phyloP scores from a whole-genome alignment of 2,113 vertebrate genomes.

The Laterallus jamaicensis region DNA sequence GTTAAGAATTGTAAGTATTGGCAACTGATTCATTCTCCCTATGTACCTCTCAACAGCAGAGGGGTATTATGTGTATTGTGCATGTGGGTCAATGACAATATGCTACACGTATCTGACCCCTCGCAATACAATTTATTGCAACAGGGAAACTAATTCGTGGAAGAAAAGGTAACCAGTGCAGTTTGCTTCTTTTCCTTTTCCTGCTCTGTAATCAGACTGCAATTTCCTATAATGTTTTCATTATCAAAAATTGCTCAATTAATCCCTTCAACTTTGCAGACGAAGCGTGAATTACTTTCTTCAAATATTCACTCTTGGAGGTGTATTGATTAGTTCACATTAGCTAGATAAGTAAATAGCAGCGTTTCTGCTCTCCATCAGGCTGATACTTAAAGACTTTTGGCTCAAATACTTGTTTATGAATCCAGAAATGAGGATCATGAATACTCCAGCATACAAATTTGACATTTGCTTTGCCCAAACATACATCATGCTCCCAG shows the following conservation, averaged over 20 bases:
- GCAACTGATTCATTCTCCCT: neutral
- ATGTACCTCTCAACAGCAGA: neutral
- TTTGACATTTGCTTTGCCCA: slow-evolving; percentile 24
- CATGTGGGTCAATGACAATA: neutral
- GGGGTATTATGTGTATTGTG: neutral
- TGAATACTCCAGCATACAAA: neutral
- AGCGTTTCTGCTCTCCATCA: slow-evolving; percentile 46
- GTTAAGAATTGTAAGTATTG: neutral
- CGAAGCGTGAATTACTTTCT: neutral
- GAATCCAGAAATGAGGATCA: neutral
- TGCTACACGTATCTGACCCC: fast-evolving
- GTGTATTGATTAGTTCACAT: slow-evolving; percentile 31
- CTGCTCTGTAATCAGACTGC: neutral
- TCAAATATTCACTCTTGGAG: neutral
- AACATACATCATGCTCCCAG: neutral
- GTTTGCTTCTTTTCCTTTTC: neutral
- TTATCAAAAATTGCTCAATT: neutral
- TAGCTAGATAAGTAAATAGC: slow-evolving; percentile 30
- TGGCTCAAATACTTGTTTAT: slow-evolving; percentile 19
- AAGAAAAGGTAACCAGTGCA: neutral
- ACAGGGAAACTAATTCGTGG: neutral
- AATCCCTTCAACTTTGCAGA: neutral
- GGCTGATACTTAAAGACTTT: neutral
- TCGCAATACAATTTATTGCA: neutral
- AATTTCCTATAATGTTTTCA: neutral